Evolutionary conservation across 2,113 vertebrate genomes (phyloP).

Genomic region (Caranx melampygus): DNA sequence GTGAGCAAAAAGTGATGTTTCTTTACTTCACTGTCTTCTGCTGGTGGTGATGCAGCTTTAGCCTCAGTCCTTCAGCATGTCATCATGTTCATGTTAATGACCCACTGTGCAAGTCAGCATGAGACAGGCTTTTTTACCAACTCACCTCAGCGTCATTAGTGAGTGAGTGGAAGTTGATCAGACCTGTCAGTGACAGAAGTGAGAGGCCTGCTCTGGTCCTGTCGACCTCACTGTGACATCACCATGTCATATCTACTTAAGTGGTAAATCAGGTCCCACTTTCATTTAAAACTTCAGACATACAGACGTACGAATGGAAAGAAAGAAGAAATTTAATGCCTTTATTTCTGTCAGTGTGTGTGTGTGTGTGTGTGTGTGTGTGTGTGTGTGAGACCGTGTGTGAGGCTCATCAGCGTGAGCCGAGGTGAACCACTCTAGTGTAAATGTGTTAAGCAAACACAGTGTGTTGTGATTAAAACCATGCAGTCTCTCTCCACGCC

Average conservation of each 20-base stretch:
- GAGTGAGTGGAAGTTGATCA: too few relatives aligned
- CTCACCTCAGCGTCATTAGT: too few relatives aligned
- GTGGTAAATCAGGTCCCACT: too few relatives aligned
- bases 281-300: background rate
- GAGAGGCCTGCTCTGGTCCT: too few relatives aligned
- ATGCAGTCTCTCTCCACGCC: slow-evolving; percentile 45
- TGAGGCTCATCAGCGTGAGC: slow-evolving; percentile 32
- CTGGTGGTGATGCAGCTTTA: background rate
- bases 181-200: too few relatives aligned
- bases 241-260: too few relatives aligned
- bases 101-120: too few relatives aligned
- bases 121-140: too few relatives aligned
- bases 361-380: background rate
- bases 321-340: background rate
- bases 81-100: too few relatives aligned
- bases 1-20: too few relatives aligned
- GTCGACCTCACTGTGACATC: too few relatives aligned
- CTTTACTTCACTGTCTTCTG: too few relatives aligned
- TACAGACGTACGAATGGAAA: background rate
- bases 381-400: background rate
- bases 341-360: slow-evolving; percentile 4
- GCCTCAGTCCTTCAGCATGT: background rate
- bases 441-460: slow-evolving; percentile 66
- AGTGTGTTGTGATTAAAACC: slow-evolving; percentile 64
- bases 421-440: slow-evolving; percentile 28